These are phyloP conservation scores for Cheilosia urbana DNA, from an alignment of 2,888 invertebrate genomes.

Conservation along the genomic window DNA sequence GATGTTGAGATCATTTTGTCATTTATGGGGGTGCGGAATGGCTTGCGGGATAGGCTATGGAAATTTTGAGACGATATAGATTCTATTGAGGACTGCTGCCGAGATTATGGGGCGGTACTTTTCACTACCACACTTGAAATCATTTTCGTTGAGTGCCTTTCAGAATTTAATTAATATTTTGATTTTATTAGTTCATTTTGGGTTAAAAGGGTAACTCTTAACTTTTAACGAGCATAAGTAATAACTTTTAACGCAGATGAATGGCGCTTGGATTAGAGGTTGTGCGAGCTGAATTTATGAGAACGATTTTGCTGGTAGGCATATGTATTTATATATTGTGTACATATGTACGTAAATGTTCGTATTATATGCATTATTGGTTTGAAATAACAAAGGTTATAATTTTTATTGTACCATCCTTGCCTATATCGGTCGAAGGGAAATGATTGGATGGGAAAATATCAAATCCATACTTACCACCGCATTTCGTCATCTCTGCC, in stretches of 20 bases:
- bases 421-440: no score
- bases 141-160: conserved; percentile 62
- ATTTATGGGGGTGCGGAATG: conserved; percentile 13
- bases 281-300: not conserved
- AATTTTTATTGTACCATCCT: no score
- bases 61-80: conserved; percentile 20
- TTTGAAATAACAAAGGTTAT: no score
- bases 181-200: conserved; percentile 49
- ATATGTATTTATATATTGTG: no score
- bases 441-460: no score
- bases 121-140: conserved; percentile 56
- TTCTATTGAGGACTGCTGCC: conserved; percentile 14
- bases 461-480: no score
- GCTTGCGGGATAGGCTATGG: conserved; percentile 28
- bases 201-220: conserved; percentile 12
- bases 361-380: no score
- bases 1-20: conserved; percentile 16
- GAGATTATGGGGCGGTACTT: conserved; percentile 36
- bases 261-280: not conserved
- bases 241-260: conserved; percentile 35
- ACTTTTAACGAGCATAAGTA: conserved; percentile 34
- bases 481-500: no score
- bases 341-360: no score
- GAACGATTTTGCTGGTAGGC: no score
- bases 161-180: conserved; percentile 74